phyloP scores from a whole-genome alignment of 2,888 invertebrate species.

The Thecophora atra region DNA sequence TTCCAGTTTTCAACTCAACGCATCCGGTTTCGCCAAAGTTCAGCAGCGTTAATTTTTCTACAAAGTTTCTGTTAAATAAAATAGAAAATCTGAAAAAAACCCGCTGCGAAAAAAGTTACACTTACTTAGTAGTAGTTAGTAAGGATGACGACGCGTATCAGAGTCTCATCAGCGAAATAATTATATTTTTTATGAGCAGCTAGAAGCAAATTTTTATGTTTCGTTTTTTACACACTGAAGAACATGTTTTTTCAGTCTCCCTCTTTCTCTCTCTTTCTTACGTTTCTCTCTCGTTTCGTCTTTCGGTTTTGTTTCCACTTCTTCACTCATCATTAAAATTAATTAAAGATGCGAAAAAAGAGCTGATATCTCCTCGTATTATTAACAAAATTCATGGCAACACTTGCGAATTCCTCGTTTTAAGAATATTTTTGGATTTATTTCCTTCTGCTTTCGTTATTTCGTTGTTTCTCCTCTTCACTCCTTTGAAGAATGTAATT shows the following conservation, averaged over 20 bases:
- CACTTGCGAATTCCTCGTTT: slow-evolving; percentile 4
- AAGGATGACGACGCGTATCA: not conserved
- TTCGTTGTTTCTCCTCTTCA: not conserved
- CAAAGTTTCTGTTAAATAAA: slow-evolving; percentile 18
- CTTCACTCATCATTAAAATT: slow-evolving; percentile 27
- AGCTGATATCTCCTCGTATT: not conserved
- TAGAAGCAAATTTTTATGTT: not conserved
- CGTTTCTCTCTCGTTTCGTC: not conserved
- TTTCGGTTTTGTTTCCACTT: not conserved
- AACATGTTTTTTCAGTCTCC: not conserved
- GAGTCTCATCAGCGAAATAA: slow-evolving; percentile 24
- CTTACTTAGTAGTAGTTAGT: not conserved
- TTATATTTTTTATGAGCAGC: slow-evolving; percentile 5
- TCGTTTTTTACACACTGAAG: not conserved
- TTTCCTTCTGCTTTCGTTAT: slow-evolving; percentile 7
- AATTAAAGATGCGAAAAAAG: slow-evolving; percentile 13
- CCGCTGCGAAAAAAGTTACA: not conserved
- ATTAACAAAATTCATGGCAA: not conserved
- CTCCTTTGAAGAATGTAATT: not conserved
- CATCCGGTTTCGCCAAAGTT: slow-evolving; percentile 29
- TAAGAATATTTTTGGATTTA: not conserved
- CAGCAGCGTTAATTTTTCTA: slow-evolving; percentile 24
- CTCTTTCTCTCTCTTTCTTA: not conserved
- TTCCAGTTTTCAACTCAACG: not conserved
- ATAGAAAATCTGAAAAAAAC: not conserved